Base-by-base conservation (phyloP, 2,113 vertebrate species). In the Equus przewalskii region DNA sequence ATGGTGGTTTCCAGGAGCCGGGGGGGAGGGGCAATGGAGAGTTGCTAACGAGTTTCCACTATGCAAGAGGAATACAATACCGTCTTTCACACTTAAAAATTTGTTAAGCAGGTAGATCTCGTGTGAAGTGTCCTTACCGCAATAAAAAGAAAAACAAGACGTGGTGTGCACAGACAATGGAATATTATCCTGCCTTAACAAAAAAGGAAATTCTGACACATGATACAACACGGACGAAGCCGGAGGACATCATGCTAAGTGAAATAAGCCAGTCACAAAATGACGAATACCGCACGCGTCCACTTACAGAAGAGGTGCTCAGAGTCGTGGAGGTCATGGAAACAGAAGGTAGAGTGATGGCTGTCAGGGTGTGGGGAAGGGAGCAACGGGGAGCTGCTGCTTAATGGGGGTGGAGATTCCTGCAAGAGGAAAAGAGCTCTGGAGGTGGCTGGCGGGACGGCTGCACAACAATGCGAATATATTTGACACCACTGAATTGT, bases 341-440 rank as follows among this genome's bases (percentile, higher is more conserved):
- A 24, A 28, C 46, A 14, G 44, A 46, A 44, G n/a, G 65, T 14
- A 19, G 30, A 1, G 4, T 0, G 16, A 41, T 4, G 21, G 78
- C 6, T 7, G 6, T 51, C 79, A 28, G 12, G 7, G 78, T 4
- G 4, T 24, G 72, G 67, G 33, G 12, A 36, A 4, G 2, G 1
- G 6, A 0, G 1, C 4, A 0, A 19, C 1, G 0, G n/a, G 28
- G n/a, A 12, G 36, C 13, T 36, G 0, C 0, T 16, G 75, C 16
- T 75, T 33, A 24, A 1, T 6, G 46, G n/a, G 51, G 33, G 26
- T 65, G 10, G 36, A n/a, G 56, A 3, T 12, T 22, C 41, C 7
- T 9, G 0, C 28, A 24, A 33, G 16, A 14, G 4, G 28, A 16
- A 28, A 13, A 8, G 2, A 2, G 13, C 5, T 13, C 41, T 3